phyloP scores from a whole-genome alignment of 1,140 invertebrate genomes.

The Caligus rogercresseyi region DNA sequence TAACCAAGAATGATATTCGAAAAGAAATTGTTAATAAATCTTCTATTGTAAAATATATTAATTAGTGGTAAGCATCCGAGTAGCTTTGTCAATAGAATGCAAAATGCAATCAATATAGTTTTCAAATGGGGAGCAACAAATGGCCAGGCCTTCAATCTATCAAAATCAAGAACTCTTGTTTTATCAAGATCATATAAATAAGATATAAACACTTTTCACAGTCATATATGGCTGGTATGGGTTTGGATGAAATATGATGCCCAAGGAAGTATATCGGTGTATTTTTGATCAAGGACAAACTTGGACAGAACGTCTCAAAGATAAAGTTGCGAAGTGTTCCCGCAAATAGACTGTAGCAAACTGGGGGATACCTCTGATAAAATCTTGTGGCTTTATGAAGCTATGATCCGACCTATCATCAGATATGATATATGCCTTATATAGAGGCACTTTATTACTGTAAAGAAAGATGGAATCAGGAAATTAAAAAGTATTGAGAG shows the following conservation, averaged over 20 bases:
- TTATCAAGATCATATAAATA: neutral
- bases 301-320: neutral
- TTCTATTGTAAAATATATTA: too few relatives aligned
- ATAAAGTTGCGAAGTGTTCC: neutral
- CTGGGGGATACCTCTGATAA: neutral
- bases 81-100: neutral
- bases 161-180: neutral
- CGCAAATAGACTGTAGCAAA: neutral
- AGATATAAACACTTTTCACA: neutral
- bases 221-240: neutral
- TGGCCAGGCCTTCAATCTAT: neutral
- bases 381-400: neutral
- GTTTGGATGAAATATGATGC: neutral
- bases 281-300: neutral
- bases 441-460: too few relatives aligned
- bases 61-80: neutral
- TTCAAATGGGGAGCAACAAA: neutral
- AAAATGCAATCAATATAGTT: neutral
- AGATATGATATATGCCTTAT: neutral
- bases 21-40: too few relatives aligned
- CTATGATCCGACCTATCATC: neutral
- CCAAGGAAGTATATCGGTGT: neutral
- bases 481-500: neutral
- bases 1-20: too few relatives aligned
- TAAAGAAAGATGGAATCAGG: neutral